Base-by-base conservation (phyloP, 2,797 vertebrate genomes). In the Falco novaeseelandiae region DNA sequence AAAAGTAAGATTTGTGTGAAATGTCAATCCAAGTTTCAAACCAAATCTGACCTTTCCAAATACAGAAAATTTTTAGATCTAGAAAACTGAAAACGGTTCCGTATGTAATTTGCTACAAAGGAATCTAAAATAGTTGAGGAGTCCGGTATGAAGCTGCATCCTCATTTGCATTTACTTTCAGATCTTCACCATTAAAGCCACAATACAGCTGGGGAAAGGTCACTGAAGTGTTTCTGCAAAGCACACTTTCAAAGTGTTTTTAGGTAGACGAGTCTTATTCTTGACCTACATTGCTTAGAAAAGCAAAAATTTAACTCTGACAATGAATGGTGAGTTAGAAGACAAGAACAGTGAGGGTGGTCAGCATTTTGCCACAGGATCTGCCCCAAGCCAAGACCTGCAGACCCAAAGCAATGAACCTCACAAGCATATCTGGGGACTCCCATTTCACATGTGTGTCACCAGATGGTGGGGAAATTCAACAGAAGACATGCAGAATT, bases 301-400 rank as follows among this genome's bases (percentile, higher is more conserved):
- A 55, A 65, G 32, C 17, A 30, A 52, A 91, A 87, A 55, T 4
- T n/a, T 52, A 51, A 55, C 49, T 72, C 42, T 63, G 51, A 48
- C 69, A 32, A 73, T 4, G 11, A 32, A 30, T 10, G 8, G 26
- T 77, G 30, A 71, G 74, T 30, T 48, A 36, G 17, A 79, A 55
- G 15, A 76, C 3, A n/a, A 46, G 21, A 40, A 3, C 1, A 0
- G 9, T 19, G 57, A 44, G 17, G 3, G 30, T 10, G 5, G 27
- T 6, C 59, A 81, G 34, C 36, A 21, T 80, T 83, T 66, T 57
- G 17, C 74, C 38, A 17, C 0, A 0, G 49, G 14, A 76, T 57
- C n/a, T 72, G 40, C 25, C 19, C 25, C 32, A 23, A 29, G 32
- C 14, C 0, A 0, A 62, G 21, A 25, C 6, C 6, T 4, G 7